Evolutionary conservation across 2,888 invertebrate species (phyloP), one percentile per base, ranked within the genome.

Genomic region (Eudemis profundana): DNA sequence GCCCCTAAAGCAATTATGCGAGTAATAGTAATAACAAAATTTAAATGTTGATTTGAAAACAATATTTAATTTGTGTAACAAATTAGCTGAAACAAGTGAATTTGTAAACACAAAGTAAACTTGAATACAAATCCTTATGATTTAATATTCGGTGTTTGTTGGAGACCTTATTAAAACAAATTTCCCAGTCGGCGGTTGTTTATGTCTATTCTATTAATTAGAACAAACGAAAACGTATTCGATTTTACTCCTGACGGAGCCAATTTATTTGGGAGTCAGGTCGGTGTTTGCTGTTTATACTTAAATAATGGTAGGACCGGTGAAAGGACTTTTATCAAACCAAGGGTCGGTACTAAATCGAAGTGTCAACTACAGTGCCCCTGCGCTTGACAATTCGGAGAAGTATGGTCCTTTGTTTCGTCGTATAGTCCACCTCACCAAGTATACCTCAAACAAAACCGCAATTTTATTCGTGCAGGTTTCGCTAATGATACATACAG

Each of bases 311-410:
- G 78, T 78, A 78, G 78, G 78, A 78, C 78, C 80, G 74, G 77
- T 82, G 78, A 83, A 83, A 83, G 83, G 82, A 84, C 81, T 87
- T 89, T 85, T 87, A 85, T 86, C 84, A 85, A 84, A 83, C 84
- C 83, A 85, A 87, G 85, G 87, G 86, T 85, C 83, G 85, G 83
- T 77, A 84, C 81, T 89, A 88, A 89, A 89, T 90, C 86, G 89
- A 90, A 86, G 85, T 90, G 90, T 90, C 90, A 86, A 75, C 77
- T 72, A 71, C 90, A 89, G 83, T 78, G 69, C 76, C 79, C 82
- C 83, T 85, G 86, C 83, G 75, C 81, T 85, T 85, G 86, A 88
- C 87, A 87, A 86, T 87, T 83, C 84, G 86, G 81, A 79, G 78
- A 81, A 84, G 86, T 84, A 84, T 83, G 84, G 79, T 80, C 82